Conservation (phyloP, 2,797 vertebrate genomes). For the Avahi laniger region DNA sequence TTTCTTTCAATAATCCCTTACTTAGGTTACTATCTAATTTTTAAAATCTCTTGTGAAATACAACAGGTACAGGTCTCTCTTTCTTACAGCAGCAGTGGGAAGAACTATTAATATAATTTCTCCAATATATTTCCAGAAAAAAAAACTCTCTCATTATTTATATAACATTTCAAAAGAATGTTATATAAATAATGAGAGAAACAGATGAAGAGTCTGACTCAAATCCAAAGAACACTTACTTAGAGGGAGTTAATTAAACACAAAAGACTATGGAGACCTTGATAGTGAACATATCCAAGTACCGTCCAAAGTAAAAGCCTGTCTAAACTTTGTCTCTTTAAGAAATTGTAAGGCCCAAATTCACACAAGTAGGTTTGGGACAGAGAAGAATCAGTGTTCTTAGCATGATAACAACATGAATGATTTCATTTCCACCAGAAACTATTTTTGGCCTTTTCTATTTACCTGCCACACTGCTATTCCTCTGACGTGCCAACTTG, state of each 20-base stretch:
- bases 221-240: constrained; percentile 40
- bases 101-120: neutral
- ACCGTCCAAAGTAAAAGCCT: constrained; percentile 33
- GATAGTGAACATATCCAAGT: neutral
- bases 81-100: neutral
- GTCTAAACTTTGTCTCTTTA: constrained; percentile 1
- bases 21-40: constrained; percentile 18
- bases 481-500: constrained; percentile 94
- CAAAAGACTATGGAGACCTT: neutral
- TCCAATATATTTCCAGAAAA: neutral
- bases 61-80: neutral
- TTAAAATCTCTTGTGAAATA: constrained; percentile 36
- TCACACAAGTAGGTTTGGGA: neutral
- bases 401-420: constrained; percentile 17
- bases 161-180: too few species aligned
- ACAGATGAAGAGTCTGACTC: neutral
- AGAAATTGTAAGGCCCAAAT: constrained; percentile 8
- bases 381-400: neutral
- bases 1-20: constrained; percentile 5
- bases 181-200: neutral
- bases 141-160: constrained; percentile 10
- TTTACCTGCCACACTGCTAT: constrained; percentile 85
- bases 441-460: neutral
- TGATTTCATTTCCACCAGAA: constrained; percentile 10
- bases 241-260: neutral